Percentiles rank a stretch among this genome's conserved stretches.
phyloP scores from a whole-genome alignment of 2,797 vertebrate species.

The Poeciliopsis paucimaculata region DNA sequence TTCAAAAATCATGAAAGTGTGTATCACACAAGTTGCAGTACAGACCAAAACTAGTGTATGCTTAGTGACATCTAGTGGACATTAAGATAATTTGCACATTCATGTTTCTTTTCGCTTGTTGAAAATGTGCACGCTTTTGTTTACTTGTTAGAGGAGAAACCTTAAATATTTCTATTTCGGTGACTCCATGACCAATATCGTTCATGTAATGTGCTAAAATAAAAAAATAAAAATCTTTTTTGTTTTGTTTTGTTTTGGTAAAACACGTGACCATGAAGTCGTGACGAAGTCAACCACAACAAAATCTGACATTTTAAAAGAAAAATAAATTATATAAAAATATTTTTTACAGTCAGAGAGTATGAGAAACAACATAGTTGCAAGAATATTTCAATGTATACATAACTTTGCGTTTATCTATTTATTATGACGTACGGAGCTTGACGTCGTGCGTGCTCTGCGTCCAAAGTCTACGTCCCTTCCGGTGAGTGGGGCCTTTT shows the following conservation, averaged over 20 bases:
- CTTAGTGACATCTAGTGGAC: not conserved
- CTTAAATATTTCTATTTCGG: not conserved
- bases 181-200: not conserved
- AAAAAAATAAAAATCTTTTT: not conserved
- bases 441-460: constrained; percentile 15
- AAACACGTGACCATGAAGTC: not conserved
- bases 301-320: not conserved
- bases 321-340: not conserved
- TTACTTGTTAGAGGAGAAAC: not conserved
- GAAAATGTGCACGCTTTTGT: not conserved
- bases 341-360: not conserved
- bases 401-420: not conserved
- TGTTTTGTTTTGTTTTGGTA: too few species aligned
- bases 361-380: not conserved
- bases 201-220: not conserved
- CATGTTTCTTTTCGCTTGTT: not conserved
- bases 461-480: constrained; percentile 57
- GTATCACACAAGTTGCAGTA: not conserved
- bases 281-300: not conserved
- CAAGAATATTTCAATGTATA: not conserved
- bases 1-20: not conserved
- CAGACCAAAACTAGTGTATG: not conserved
- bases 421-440: not conserved
- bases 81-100: not conserved
- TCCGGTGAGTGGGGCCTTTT: constrained; percentile 81